A percentile compares a stretch with the other conserved stretches of the same genome.
phyloP scores from a whole-genome alignment of 2,888 invertebrate genomes.

The Flabesymbios commensalis region DNA sequence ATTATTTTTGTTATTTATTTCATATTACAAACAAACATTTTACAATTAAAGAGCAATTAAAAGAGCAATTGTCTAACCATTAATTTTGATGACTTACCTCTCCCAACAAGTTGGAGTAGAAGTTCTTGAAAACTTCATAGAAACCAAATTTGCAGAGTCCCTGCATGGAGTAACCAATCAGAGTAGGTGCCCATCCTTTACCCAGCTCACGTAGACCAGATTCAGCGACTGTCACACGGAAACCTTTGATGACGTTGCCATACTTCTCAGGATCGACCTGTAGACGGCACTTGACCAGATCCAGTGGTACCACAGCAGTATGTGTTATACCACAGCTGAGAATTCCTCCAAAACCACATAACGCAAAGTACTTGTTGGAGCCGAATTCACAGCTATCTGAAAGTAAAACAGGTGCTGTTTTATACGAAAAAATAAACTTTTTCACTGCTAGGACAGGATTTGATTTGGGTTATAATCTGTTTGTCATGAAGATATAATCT shows the following conservation, averaged over 20 bases:
- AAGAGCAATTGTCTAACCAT: too few species aligned
- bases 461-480: too few species aligned
- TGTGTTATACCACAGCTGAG: constrained; percentile 84
- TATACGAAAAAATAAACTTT: too few species aligned
- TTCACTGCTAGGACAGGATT: too few species aligned
- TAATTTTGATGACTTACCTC: too few species aligned
- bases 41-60: too few species aligned
- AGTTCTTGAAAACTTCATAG: constrained; percentile 93
- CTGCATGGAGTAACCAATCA: constrained; percentile 93
- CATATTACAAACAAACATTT: too few species aligned
- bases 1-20: too few species aligned
- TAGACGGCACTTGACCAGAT: constrained; percentile 65
- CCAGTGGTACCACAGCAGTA: constrained; percentile 87
- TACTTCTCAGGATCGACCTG: constrained; percentile 82
- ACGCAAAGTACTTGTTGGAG: constrained; percentile 82
- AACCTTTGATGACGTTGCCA: constrained; percentile 79
- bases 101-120: constrained; percentile 80
- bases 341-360: constrained; percentile 91
- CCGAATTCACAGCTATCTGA: constrained; percentile 77
- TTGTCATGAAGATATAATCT: too few species aligned
- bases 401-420: too few species aligned
- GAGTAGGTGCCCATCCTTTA: constrained; percentile 97
- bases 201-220: constrained; percentile 73
- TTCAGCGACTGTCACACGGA: constrained; percentile 80
- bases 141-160: constrained; percentile 94